Percentiles rank a stretch among this genome's conserved stretches.
Conservation (phyloP, 2,888 invertebrate genomes). For the Sphinx pinastri region DNA sequence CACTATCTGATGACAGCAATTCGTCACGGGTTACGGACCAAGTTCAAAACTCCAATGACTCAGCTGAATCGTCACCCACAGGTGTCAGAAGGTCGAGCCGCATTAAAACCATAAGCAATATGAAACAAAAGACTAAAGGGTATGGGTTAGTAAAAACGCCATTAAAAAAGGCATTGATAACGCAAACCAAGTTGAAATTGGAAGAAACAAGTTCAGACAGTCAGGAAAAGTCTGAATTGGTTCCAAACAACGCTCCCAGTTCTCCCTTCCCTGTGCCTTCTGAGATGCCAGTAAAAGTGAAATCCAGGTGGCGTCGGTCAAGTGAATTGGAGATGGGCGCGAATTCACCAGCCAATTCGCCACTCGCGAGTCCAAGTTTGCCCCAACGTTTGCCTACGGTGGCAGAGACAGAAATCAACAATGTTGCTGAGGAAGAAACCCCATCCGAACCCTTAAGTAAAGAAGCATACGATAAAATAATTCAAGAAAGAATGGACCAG, state of each 20-base stretch:
- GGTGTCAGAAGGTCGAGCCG: constrained; percentile 89
- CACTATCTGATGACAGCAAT: constrained; percentile 77
- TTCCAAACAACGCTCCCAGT: constrained; percentile 58
- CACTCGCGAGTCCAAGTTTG: constrained; percentile 69
- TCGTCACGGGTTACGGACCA: constrained; percentile 71
- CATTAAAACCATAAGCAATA: constrained; percentile 89
- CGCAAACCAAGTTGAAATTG: constrained; percentile 79
- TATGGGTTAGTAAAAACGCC: constrained; percentile 86
- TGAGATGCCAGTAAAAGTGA: constrained; percentile 90
- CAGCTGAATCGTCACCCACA: constrained; percentile 77
- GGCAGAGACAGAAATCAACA: constrained; percentile 53
- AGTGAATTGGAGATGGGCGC: constrained; percentile 89
- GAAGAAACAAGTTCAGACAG: constrained; percentile 85
- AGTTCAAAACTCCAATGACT: constrained; percentile 71
- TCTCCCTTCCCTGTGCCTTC: constrained; percentile 76
- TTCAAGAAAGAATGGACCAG: constrained; percentile 86
- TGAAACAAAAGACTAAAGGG: constrained; percentile 87
- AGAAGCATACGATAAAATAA: constrained; percentile 78
- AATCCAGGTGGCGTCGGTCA: constrained; percentile 90
- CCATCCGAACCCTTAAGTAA: constrained; percentile 56
- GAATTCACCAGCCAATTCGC: constrained; percentile 69
- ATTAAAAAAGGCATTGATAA: constrained; percentile 75
- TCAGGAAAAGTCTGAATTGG: constrained; percentile 64
- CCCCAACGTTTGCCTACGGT: constrained; percentile 58
- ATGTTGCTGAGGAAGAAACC: constrained; percentile 52